phyloP scores from a whole-genome alignment of 2,888 invertebrate species.

The Embidobia sp. region DNA sequence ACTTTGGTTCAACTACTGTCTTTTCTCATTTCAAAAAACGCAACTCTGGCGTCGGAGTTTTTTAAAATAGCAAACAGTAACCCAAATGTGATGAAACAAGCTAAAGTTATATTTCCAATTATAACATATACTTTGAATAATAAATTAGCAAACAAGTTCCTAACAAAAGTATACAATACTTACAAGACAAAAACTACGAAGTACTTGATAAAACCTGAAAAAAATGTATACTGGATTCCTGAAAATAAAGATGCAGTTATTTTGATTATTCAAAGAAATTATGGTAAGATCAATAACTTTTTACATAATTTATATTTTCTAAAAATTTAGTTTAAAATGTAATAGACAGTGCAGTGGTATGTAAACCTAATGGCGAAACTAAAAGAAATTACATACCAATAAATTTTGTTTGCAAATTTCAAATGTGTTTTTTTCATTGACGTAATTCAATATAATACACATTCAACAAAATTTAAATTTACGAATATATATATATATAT shows the following conservation, averaged over 20 bases:
- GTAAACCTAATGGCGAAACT: too few species aligned
- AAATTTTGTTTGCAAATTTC: too few species aligned
- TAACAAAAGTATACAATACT: slow-evolving; percentile 83
- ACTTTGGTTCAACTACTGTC: slow-evolving; percentile 84
- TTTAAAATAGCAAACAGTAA: slow-evolving; percentile 81
- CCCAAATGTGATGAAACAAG: slow-evolving; percentile 83
- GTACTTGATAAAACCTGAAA: slow-evolving; percentile 72
- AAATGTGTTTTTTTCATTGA: too few species aligned
- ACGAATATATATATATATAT: too few species aligned
- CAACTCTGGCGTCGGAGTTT: slow-evolving; percentile 82
- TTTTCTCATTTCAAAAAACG: slow-evolving; percentile 84
- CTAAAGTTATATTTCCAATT: slow-evolving; percentile 86
- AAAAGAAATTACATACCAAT: too few species aligned
- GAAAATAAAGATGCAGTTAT: slow-evolving; percentile 84
- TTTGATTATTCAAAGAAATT: slow-evolving; percentile 82
- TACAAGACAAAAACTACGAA: slow-evolving; percentile 86
- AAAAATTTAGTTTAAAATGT: too few species aligned
- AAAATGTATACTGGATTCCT: slow-evolving; percentile 71
- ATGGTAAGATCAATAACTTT: slow-evolving; percentile 66
- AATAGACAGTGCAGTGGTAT: too few species aligned
- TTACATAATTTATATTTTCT: background rate
- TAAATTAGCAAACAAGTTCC: slow-evolving; percentile 81
- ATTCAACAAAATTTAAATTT: too few species aligned
- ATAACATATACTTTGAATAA: slow-evolving; percentile 81
- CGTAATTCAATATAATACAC: too few species aligned